Evolutionary conservation across 2,113 vertebrate species (phyloP), one percentile per base, ranked within the genome.

Genomic region (Chionis minor): DNA sequence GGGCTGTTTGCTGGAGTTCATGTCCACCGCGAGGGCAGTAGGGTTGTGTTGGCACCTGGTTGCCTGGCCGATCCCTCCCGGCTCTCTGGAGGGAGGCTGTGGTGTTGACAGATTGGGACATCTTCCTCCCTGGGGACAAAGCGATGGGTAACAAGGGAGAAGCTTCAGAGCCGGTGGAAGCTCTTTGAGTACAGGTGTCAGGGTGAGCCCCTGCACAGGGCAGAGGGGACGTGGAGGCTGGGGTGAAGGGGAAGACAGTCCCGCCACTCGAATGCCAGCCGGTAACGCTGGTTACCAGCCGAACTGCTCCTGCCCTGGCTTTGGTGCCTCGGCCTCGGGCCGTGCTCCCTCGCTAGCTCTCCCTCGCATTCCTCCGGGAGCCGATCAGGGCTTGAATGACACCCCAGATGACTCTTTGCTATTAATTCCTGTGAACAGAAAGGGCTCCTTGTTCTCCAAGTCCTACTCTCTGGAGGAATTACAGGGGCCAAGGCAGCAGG

Each of bases 351-450:
- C 21, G 10, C 73, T 90, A 42, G 20, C 96, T 95, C 92, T 94
- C 96, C 78, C 95, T 95, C 23, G 6, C 98, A 98, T 98, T 98
- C 98, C 97, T 98, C 97, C 44, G 97, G 97, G 98, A 98, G 98
- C 98, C 77, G 98, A 98, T 98, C 98, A 98, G 98, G 94, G 97
- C 97, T 98, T 98, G 98, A 98, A 98, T 98, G 98, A 98, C 98
- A 98, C 97, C 97, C 97, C 97, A 98, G 97, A 98, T 98, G 98
- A 98, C 98, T 98, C 98, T 97, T 98, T 98, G 98, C 98, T 98
- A 98, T 98, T 98, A 98, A 98, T 98, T 98, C 98, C 97, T 98
- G 92, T 56, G 97, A 97, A 98, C 70, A 98, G 98, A 98, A 98
- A 98, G 96, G 97, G 97, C 95, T 96, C 97, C 98, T 98, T 98